Base-by-base conservation (phyloP, 2,888 invertebrate genomes). In the Polyommatus icarus region DNA sequence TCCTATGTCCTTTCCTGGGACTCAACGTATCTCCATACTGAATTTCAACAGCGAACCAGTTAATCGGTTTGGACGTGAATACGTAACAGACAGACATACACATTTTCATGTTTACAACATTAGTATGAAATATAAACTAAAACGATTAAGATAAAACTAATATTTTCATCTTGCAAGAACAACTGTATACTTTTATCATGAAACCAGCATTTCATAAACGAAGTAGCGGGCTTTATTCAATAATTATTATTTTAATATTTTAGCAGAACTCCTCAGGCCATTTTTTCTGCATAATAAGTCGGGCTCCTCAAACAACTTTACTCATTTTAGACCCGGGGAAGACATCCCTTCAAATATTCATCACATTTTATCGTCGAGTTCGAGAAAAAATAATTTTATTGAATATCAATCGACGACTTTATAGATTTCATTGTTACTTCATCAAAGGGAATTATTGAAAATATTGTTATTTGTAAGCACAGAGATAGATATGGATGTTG, bases 221-320 rank as follows among this genome's bases (percentile, higher is more conserved):
- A 40, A 40, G 36, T 40, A 40, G 36, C 7, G 1, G 1, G 8
- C 36, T 40, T 1, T 40, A 1, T 40, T 50, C n/a, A n/a, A 71
- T n/a, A 40, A 40, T 36, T n/a, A 36, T n/a, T 40, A n/a, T 71
- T 32, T n/a, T 29, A 15, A n/a, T 24, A n/a, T 71, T 71, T 71
- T 1, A 71, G 36, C 32, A 18, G 36, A 71, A 36, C 15, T 32
- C 40, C 40, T 24, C 40, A 6, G 67, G 29, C 71, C 40, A 40
- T 71, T 40, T 71, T 40, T 18, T 71, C 71, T 40, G 71, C 71
- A 71, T 71, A 71, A 71, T 40, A 40, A 71, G 18, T 36, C 71
- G 15, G 40, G 36, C 40, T 71, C 3, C 36, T 40, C 71, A 71
- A 71, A 71, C 71, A 71, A 71, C 71, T 71, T 40, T 6, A 40